These are phyloP conservation scores for Rhinichthys osculus DNA, from an alignment of 2,797 vertebrate species.

Conservation along the genomic window DNA sequence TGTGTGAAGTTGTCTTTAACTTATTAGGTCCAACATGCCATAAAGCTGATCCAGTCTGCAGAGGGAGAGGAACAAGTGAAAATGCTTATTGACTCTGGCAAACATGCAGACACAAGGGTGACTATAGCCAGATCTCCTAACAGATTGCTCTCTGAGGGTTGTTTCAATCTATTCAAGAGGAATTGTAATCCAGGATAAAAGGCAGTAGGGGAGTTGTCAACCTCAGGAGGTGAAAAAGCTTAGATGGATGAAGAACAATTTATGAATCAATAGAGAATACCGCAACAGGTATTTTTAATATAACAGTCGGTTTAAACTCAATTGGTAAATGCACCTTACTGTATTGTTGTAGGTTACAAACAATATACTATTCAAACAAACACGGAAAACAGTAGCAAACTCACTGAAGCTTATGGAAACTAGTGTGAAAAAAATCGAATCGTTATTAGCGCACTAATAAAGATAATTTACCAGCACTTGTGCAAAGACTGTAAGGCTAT, in stretches of 20 bases:
- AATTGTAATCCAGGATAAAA: conserved; percentile 50
- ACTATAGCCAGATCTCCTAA: conserved; percentile 53
- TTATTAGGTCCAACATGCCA: conserved; percentile 58
- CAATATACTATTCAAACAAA: not conserved
- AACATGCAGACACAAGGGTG: conserved; percentile 53
- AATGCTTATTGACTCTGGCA: conserved; percentile 60
- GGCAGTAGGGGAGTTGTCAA: conserved; percentile 31
- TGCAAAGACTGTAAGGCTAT: not conserved
- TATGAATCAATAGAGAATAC: conserved; percentile 21
- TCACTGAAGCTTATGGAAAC: not conserved
- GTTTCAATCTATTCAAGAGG: conserved; percentile 39
- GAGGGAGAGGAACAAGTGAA: conserved; percentile 55
- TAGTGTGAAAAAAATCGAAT: not conserved
- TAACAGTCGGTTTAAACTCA: conserved; percentile 13
- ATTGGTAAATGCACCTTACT: not conserved
- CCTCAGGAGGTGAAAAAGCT: conserved; percentile 26
- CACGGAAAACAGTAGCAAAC: not conserved
- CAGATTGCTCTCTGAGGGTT: conserved; percentile 49
- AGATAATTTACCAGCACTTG: not conserved
- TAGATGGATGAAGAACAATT: conserved; percentile 16
- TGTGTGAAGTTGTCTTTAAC: conserved; percentile 57
- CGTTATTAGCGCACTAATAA: not conserved
- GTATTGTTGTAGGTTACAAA: not conserved
- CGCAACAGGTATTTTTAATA: conserved; percentile 14
- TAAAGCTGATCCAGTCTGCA: conserved; percentile 52